These are phyloP conservation scores for Napeogenes inachia DNA, from an alignment of 2,888 invertebrate species.

Conservation along the genomic window DNA sequence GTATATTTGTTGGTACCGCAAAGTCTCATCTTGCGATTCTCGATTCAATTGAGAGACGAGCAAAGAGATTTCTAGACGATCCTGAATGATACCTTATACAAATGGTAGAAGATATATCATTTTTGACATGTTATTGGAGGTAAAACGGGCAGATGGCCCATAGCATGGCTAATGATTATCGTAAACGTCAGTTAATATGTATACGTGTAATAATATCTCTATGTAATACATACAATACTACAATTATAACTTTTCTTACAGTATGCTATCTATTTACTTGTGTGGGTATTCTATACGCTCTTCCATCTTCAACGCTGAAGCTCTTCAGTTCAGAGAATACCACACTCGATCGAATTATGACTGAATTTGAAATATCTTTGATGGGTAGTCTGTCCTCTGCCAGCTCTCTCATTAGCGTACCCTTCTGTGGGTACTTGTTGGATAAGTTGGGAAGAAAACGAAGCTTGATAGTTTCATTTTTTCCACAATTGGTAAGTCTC, in stretches of 20 bases:
- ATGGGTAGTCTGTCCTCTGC: conserved; percentile 44
- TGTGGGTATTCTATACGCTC: conserved; percentile 49
- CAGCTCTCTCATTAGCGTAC: conserved; percentile 41
- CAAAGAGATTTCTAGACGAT: background rate
- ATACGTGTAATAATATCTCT: no score
- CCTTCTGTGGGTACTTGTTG: conserved; percentile 39
- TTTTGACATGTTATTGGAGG: no score
- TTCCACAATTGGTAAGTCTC: no score
- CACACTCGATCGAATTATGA: conserved; percentile 41
- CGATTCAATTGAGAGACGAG: background rate
- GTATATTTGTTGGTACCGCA: background rate
- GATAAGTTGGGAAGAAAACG: conserved; percentile 45
- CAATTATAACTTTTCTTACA: conserved; percentile 33
- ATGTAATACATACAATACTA: no score
- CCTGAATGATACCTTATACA: background rate
- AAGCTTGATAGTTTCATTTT: conserved; percentile 30
- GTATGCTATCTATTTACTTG: conserved; percentile 49
- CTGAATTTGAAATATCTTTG: conserved; percentile 41
- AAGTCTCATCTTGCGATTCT: background rate
- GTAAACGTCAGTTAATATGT: no score
- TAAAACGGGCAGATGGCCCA: no score
- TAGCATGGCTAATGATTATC: no score
- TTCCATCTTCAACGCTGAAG: conserved; percentile 55
- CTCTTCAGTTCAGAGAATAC: conserved; percentile 47
- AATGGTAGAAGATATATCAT: no score